Evolutionary conservation across 1,140 invertebrate species (phyloP), one percentile per base, ranked within the genome.

Genomic region (Dysdera silvatica): DNA sequence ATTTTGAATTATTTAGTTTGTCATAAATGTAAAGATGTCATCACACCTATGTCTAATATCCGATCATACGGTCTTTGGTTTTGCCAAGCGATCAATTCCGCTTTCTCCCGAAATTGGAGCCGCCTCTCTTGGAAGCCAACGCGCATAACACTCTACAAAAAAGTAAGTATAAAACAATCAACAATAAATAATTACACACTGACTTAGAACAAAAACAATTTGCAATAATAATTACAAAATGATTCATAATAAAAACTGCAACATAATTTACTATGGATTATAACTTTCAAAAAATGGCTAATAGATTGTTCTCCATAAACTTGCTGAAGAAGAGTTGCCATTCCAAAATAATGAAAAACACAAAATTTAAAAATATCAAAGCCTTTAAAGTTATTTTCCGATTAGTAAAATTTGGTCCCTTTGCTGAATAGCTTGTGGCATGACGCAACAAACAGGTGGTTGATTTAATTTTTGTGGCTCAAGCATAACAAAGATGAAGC

Each of bases 71-170:
- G 92, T 63, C 91, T 80, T 40, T 85, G 83, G 51, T 83, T 83
- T 74, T 89, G 87, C 93, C 93, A 97, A 66, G 85, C 83, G 8
- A 85, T 81, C 73, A 96, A 88, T 79, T 96, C 91, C 72, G 96
- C 91, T 29, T 86, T 83, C 77, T 96, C 93, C 75, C 89, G 92
- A 74, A 91, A 96, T 73, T 97, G 92, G 35, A 96, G 78, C 14
- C 93, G 82, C 41, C 93, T 82, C 74, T 97, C 93, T 78, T 96
- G 92, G 78, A 97, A 97, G 71, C 89, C 91, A 28, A 97, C 87
- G 66, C 88, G 84, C 58, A 95, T 86, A 6, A 91, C 82, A 67
- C 88, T 89, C 87, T 91, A 78, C 54, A 82, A 83, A 73, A 76
- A 67, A 29, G 66, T 69, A 35, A 28, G 3, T 31, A 51, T 26